phyloP scores from a whole-genome alignment of 2,797 vertebrate species.

The Peromyscus attwateri region DNA sequence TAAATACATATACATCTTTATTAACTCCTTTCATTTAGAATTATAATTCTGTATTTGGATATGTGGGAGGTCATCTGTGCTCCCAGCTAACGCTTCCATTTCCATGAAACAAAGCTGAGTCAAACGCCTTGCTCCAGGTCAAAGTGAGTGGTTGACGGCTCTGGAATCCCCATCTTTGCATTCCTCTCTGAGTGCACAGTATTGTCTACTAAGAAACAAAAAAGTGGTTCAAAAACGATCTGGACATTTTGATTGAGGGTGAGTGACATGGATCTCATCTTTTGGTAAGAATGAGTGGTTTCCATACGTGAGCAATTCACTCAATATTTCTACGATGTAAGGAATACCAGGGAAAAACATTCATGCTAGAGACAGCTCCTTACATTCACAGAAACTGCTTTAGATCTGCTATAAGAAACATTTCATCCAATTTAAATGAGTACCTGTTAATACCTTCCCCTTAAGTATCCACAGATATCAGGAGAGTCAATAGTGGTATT shows the following conservation, averaged over 20 bases:
- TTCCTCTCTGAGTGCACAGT: neutral
- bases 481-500: neutral
- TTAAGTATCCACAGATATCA: neutral
- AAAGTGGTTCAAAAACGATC: neutral
- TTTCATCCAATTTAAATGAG: constrained; percentile 46
- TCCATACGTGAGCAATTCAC: neutral
- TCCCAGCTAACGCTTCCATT: neutral
- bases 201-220: neutral
- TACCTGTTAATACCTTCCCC: neutral
- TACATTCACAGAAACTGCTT: neutral
- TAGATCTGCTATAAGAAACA: neutral
- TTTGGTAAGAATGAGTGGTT: neutral
- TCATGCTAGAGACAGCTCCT: neutral
- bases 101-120: neutral
- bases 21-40: neutral
- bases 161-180: neutral
- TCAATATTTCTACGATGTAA: neutral
- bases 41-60: neutral
- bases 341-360: neutral
- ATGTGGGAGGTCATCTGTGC: neutral
- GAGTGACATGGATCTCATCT: neutral
- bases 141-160: neutral
- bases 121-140: neutral
- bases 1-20: neutral
- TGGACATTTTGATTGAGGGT: neutral